Conservation (phyloP, 2,888 invertebrate genomes). For the Xylocampa areola region DNA sequence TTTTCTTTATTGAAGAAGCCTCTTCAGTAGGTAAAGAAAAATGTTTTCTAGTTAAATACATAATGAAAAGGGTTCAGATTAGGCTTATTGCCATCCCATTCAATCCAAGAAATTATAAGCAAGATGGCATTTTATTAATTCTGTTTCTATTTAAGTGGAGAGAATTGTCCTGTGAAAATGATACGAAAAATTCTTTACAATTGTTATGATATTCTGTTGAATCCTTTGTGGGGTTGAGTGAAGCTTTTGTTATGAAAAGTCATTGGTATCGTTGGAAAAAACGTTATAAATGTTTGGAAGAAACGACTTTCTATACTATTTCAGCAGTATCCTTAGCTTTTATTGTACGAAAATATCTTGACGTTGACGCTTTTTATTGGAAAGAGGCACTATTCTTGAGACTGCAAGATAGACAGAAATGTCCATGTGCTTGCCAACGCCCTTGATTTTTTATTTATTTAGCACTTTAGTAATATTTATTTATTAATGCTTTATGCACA, state of each 20-base stretch:
- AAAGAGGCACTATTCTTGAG: slow-evolving; percentile 5
- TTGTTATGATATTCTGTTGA: slow-evolving; percentile 35
- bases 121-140: slow-evolving; percentile 19
- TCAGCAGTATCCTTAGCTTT: slow-evolving; percentile 30
- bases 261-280: slow-evolving; percentile 27
- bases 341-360: slow-evolving; percentile 21
- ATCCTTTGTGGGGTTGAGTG: slow-evolving; percentile 27
- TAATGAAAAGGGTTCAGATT: slow-evolving; percentile 28
- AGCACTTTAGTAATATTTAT: slow-evolving; percentile 19
- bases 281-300: too few relatives aligned
- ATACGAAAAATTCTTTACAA: slow-evolving; percentile 37
- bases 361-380: slow-evolving; percentile 15
- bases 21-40: slow-evolving; percentile 5
- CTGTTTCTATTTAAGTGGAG: slow-evolving; percentile 25
- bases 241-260: slow-evolving; percentile 39
- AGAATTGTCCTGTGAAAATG: slow-evolving; percentile 33
- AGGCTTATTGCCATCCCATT: slow-evolving; percentile 29
- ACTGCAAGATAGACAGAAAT: slow-evolving; percentile 25
- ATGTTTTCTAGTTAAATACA: slow-evolving; percentile 10
- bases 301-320: too few relatives aligned
- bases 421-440: slow-evolving; percentile 8
- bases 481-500: slow-evolving; percentile 9
- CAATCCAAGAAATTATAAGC: slow-evolving; percentile 36
- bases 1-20: too few relatives aligned
- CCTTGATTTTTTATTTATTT: slow-evolving; percentile 27